These are phyloP conservation scores for Phrynocephalus guinanensis DNA, from an alignment of 2,797 vertebrate species.

Conservation along the genomic window DNA sequence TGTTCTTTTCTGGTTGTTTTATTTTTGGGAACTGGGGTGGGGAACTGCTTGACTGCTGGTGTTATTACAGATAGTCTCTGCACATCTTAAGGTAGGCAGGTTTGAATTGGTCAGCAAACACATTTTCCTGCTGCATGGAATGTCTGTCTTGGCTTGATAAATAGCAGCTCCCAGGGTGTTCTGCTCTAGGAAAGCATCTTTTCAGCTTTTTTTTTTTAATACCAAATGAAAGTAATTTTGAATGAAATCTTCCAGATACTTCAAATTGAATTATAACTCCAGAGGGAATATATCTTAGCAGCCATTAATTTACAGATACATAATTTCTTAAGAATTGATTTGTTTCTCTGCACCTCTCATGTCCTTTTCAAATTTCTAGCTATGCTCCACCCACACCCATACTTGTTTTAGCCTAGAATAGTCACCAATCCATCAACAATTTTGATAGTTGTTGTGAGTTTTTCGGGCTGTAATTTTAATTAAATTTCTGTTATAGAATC, in stretches of 20 bases:
- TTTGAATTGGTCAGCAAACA: conserved; percentile 58
- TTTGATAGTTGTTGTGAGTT: too few species aligned
- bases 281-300: conserved; percentile 55
- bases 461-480: too few species aligned
- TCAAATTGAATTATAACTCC: conserved; percentile 60
- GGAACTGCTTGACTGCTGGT: neutral
- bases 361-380: too few species aligned
- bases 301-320: conserved; percentile 49
- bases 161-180: conserved; percentile 58
- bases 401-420: neutral
- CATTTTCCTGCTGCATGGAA: conserved; percentile 15
- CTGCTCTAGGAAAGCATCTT: conserved; percentile 60
- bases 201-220: conserved; percentile 54
- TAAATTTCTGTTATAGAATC: too few species aligned
- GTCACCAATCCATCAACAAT: neutral
- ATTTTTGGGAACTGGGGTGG: neutral
- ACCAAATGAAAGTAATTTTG: conserved; percentile 60
- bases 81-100: neutral
- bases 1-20: neutral
- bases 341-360: neutral
- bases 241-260: conserved; percentile 55
- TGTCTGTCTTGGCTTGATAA: conserved; percentile 36
- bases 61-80: neutral
- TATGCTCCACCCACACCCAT: neutral
- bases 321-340: accelerated